A percentile compares a stretch with the other conserved stretches of the same genome.
Conservation (phyloP, 2,797 vertebrate genomes). For the Craterocephalus amniculus region DNA sequence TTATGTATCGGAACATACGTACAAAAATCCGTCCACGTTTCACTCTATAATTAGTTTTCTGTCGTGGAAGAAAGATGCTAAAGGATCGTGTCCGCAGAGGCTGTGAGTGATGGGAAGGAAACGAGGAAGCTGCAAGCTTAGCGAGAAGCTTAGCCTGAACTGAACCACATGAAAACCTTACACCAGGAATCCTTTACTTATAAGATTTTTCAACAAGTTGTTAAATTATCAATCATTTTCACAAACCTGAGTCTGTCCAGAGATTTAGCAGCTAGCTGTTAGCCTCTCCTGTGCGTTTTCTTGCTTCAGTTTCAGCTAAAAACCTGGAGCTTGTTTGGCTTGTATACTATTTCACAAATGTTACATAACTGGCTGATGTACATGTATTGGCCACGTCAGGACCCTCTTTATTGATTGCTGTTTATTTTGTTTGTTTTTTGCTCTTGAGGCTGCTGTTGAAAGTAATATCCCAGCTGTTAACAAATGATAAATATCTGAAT, state of each 20-base stretch:
- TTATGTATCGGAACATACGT: not conserved
- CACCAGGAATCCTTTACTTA: not conserved
- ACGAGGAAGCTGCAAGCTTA: slow-evolving; percentile 29
- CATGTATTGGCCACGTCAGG: no score
- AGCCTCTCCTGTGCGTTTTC: not conserved
- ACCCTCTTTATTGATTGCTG: no score
- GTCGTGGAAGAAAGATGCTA: not conserved
- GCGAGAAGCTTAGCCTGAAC: not conserved
- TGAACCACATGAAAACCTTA: not conserved
- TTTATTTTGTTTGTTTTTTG: no score
- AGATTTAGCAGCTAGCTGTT: not conserved
- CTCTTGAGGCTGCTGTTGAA: no score
- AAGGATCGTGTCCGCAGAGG: slow-evolving; percentile 11
- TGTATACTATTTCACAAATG: not conserved
- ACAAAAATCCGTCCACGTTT: rapidly evolving
- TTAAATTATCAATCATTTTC: not conserved
- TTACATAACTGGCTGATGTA: not conserved
- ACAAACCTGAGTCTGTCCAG: not conserved
- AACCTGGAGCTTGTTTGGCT: not conserved
- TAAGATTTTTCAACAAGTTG: not conserved
- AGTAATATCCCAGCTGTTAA: not conserved
- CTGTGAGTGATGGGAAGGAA: slow-evolving; percentile 20
- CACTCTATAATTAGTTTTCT: not conserved
- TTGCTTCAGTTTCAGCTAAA: not conserved
- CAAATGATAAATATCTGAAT: not conserved